Evolutionary conservation across 2,888 invertebrate species (phyloP).

Genomic region (Melangyna quadrimaculata): DNA sequence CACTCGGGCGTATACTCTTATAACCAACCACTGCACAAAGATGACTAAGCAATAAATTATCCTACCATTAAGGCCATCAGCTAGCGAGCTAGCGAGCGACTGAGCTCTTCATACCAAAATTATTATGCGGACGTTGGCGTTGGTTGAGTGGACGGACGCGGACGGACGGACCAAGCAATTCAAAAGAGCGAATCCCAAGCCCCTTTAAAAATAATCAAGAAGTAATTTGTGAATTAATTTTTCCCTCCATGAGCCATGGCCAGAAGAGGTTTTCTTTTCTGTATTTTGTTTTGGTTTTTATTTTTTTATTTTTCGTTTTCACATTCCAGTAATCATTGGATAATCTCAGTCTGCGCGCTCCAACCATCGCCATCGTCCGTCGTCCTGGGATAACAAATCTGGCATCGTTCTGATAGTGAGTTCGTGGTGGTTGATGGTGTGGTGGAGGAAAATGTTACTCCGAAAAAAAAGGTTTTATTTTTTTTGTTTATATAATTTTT

Average conservation of each 20-base stretch:
- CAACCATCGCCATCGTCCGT: not conserved
- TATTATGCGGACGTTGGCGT: slow-evolving; percentile 2
- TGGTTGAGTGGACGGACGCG: too few relatives aligned
- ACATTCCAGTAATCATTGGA: slow-evolving; percentile 61
- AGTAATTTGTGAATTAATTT: slow-evolving; percentile 71
- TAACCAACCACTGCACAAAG: not conserved
- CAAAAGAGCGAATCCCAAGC: slow-evolving; percentile 59
- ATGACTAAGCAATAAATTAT: slow-evolving; percentile 37
- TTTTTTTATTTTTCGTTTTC: slow-evolving; percentile 13
- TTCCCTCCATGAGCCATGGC: slow-evolving; percentile 33
- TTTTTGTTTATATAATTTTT: slow-evolving; percentile 6
- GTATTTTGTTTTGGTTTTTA: not conserved
- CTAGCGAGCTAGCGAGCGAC: too few relatives aligned
- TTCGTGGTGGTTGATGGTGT: too few relatives aligned
- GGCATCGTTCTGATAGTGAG: not conserved
- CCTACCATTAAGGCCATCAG: slow-evolving; percentile 27
- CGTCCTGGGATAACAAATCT: slow-evolving; percentile 14
- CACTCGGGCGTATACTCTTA: slow-evolving; percentile 15
- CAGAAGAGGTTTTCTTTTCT: not conserved
- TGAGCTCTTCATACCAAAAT: slow-evolving; percentile 1
- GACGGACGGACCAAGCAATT: slow-evolving; percentile 34
- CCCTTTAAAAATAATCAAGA: slow-evolving; percentile 70
- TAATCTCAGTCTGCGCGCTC: slow-evolving; percentile 48
- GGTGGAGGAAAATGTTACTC: slow-evolving; percentile 13
- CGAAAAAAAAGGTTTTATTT: not conserved